Base-by-base conservation (phyloP, 2,797 vertebrate genomes). In the Galagoides demidoff region DNA sequence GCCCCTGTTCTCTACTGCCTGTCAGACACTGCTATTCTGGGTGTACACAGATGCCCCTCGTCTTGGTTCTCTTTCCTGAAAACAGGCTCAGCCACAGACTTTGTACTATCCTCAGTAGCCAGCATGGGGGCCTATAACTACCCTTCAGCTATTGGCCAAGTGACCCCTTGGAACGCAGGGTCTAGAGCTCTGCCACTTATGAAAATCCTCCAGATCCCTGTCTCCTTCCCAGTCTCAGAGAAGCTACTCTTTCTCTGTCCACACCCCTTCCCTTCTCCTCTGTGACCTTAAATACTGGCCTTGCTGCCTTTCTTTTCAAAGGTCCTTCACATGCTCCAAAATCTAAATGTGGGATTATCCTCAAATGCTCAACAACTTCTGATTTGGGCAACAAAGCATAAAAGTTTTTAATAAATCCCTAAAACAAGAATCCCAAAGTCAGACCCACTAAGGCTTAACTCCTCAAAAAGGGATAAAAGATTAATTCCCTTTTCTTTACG, bases 401-500 rank as follows among this genome's bases (percentile, higher is more conserved):
- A 55, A 64, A 68, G 0, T 25, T 87, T 63, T 90, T 11, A 61
- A 74, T 31, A 78, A 92, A 64, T 59, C 43, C 63, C 8, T 59
- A 85, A 71, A 17, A 89, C 3, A 76, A 85, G 19, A 3, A 59
- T 3, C 17, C 90, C 14, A 87, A 7, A 90, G 66, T 79, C 20
- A 45, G 27, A 78, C n/a, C 34, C 57, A 49, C 25, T 39, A 61
- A 77, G 5, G 9, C 37, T 29, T 83, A 7, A 61, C 19, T 20
- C 2, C 39, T 77, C 68, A 52, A 2, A 96, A 45, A 61, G 11
- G 14, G 6, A 1, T 90, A 55, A 92, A 49, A 73, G 43, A 85
- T 55, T 31, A 76, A 81, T 93, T 25, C 22, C 20, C 29, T 83
- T 89, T 85, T 34, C 61, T 76, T 94, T 85, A 81, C 64, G 85